phyloP scores from a whole-genome alignment of 2,888 invertebrate genomes.

The Polymixis lichenea region DNA sequence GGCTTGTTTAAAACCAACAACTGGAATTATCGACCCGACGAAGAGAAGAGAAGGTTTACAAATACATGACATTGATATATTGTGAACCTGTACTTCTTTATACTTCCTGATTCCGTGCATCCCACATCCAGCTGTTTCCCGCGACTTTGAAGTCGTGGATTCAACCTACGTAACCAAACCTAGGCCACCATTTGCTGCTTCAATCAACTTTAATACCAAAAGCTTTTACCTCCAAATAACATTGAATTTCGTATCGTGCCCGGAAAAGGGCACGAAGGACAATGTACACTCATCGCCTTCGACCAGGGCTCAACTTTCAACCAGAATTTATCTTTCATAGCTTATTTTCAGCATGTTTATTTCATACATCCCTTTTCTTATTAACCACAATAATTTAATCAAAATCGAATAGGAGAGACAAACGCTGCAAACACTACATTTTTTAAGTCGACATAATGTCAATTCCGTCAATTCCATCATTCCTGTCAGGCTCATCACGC shows the following conservation, averaged over 20 bases:
- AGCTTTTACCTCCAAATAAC: constrained; percentile 52
- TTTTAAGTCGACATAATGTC: not conserved
- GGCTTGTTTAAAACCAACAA: too few relatives aligned
- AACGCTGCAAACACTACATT: constrained; percentile 8
- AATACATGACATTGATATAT: not conserved
- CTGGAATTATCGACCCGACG: too few relatives aligned
- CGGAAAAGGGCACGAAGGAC: constrained; percentile 18
- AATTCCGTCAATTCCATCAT: too few relatives aligned
- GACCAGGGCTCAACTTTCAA: not conserved
- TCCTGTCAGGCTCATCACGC: constrained; percentile 9
- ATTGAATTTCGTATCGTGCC: constrained; percentile 21
- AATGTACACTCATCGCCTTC: not conserved
- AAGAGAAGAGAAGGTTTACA: too few relatives aligned
- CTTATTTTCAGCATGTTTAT: not conserved
- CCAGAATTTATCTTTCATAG: not conserved
- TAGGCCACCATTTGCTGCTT: not conserved
- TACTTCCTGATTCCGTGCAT: not conserved
- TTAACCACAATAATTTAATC: not conserved
- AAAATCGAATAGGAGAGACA: not conserved
- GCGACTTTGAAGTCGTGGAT: not conserved
- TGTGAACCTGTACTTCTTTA: not conserved
- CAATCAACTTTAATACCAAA: constrained; percentile 1
- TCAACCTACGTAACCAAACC: too few relatives aligned
- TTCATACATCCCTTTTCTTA: not conserved
- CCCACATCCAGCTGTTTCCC: too few relatives aligned